Evolutionary conservation across 2,113 vertebrate genomes (phyloP).

Genomic region (Phocoena phocoena): DNA sequence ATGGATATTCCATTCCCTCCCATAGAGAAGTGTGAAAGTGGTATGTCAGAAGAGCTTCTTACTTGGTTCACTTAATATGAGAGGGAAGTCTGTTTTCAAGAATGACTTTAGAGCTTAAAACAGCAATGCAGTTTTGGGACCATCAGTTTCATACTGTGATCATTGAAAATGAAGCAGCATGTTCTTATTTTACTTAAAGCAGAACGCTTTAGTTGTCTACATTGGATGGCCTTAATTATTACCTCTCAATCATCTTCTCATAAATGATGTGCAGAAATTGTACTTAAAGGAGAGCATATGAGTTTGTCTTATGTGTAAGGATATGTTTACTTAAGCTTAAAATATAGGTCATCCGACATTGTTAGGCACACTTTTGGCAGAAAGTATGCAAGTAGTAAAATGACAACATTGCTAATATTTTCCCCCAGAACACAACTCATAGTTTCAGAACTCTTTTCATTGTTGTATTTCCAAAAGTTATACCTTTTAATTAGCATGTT

Average conservation of each 20-base stretch:
- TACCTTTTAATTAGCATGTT: conserved; percentile 64
- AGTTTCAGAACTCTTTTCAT: conserved; percentile 65
- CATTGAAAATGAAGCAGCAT: conserved; percentile 72
- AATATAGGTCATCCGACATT: conserved; percentile 46
- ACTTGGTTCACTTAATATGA: conserved; percentile 63
- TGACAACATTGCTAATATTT: conserved; percentile 55
- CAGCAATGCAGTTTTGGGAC: conserved; percentile 78
- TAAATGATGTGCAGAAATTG: conserved; percentile 61
- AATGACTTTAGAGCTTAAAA: conserved; percentile 67
- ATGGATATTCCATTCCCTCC: conserved; percentile 67
- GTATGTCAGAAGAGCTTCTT: conserved; percentile 62
- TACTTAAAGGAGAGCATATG: conserved; percentile 57
- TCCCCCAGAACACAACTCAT: conserved; percentile 52
- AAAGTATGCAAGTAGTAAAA: conserved; percentile 67
- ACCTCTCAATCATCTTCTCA: conserved; percentile 75
- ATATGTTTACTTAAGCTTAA: conserved; percentile 66
- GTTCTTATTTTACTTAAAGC: conserved; percentile 73
- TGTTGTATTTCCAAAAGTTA: conserved; percentile 57
- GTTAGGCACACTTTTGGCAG: conserved; percentile 43
- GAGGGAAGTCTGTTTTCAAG: conserved; percentile 67
- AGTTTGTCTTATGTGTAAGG: conserved; percentile 37
- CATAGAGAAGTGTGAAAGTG: conserved; percentile 74
- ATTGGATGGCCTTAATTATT: conserved; percentile 83
- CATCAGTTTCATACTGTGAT: conserved; percentile 77
- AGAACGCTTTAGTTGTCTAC: conserved; percentile 64